Conservation (phyloP, 2,888 invertebrate genomes). For the Cotesia congregata region DNA sequence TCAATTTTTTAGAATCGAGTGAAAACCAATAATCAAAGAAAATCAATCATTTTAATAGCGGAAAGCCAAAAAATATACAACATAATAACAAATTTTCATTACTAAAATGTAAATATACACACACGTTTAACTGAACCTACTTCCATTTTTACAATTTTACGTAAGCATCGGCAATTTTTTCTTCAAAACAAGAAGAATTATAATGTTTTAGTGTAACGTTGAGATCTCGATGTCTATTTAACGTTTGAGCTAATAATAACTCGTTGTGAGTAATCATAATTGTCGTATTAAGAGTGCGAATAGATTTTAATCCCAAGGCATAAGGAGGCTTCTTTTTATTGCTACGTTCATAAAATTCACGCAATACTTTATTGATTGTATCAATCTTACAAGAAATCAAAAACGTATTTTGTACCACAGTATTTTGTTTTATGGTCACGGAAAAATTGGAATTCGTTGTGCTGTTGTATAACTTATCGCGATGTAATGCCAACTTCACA, state of each 20-base stretch:
- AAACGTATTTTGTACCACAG: not conserved
- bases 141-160: not conserved
- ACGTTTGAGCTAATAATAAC: not conserved
- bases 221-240: conserved; percentile 4
- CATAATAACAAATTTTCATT: too few relatives aligned
- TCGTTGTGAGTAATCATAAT: conserved; percentile 4
- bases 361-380: conserved; percentile 1
- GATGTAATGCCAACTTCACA: not conserved
- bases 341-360: not conserved
- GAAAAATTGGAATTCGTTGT: not conserved
- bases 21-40: too few relatives aligned
- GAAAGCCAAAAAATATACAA: too few relatives aligned
- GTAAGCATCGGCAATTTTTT: not conserved
- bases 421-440: not conserved
- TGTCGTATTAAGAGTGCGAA: conserved; percentile 6
- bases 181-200: not conserved
- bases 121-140: too few relatives aligned
- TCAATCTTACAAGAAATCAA: not conserved
- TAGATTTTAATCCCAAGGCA: not conserved
- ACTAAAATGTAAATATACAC: too few relatives aligned
- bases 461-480: not conserved
- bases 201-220: conserved; percentile 12
- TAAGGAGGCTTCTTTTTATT: not conserved
- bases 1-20: too few relatives aligned
- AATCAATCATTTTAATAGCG: too few relatives aligned